Base-by-base conservation (phyloP, 2,888 invertebrate genomes). In the Incurvaria masculella region DNA sequence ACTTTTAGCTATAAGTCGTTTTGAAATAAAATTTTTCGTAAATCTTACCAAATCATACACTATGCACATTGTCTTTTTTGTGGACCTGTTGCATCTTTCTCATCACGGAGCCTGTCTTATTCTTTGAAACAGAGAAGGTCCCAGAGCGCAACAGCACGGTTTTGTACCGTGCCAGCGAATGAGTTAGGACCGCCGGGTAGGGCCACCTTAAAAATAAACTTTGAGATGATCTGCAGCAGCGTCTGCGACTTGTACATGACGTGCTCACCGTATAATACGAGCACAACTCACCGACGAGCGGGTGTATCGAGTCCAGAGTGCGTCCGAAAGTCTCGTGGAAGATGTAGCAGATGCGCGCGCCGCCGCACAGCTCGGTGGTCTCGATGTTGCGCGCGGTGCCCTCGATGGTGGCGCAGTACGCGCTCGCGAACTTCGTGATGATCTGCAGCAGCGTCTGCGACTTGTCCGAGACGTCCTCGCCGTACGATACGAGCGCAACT, bases 291-390 rank as follows among this genome's bases (percentile, higher is more conserved):
- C 93, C 95, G 48, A 89, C 87, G 59, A 99, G 78, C 2, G 99
- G 97, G 79, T 99, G 94, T 62, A 99, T 96, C 1, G 90, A 91
- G 68, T 96, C 94, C 58, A 99, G 74, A 0, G 97, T 94, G 59
- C 89, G 83, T 3, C 97, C 97, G 66, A 99, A 99, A 0, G 97
- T 97, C 72, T 99, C 98, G 65, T 99, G 98, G 76, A 99, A 99
- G 66, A 99, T 99, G 65, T 97, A 99, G 68, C 98, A 98, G 62
- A 99, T 98, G 57, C 99, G 84, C 4, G 99, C 99, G n/a, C 99
- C 99, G 1, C 99, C 99, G 65, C 98, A 97, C 60, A 99, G 72
- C 72, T 98, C 98, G 0, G 97, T 94, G 0, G 98, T 99, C 73
- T 98, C 98, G 53, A 99, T 99, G 61, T 98, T 97, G 51, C 95